These are phyloP conservation scores for Varanus salvator DNA, from an alignment of 2,113 vertebrate genomes.

Conservation along the genomic window DNA sequence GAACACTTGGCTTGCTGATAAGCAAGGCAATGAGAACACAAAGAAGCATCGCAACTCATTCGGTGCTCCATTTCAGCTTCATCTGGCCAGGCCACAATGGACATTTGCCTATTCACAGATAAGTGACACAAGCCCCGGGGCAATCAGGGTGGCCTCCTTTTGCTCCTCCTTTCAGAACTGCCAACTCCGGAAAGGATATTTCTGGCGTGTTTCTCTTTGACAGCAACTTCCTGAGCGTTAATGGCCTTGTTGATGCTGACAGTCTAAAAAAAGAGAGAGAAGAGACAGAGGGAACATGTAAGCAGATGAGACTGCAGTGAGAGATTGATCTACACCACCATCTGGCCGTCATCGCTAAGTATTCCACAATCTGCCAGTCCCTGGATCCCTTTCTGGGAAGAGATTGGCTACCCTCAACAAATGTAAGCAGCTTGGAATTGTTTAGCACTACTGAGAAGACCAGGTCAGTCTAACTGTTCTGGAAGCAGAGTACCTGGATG, in stretches of 20 bases:
- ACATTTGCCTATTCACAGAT: neutral
- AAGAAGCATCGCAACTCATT: too few relatives aligned
- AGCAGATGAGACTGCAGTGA: conserved; percentile 24
- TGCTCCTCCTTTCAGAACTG: conserved; percentile 37
- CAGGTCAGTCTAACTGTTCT: neutral
- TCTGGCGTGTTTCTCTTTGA: conserved; percentile 99
- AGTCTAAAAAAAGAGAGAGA: conserved; percentile 80
- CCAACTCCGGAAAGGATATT: conserved; percentile 91
- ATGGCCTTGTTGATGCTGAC: conserved; percentile 99
- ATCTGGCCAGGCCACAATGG: neutral
- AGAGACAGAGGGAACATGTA: conserved; percentile 25
- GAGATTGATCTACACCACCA: neutral
- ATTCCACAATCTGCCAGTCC: conserved; percentile 65
- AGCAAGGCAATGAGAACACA: too few relatives aligned
- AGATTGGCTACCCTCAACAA: conserved; percentile 60
- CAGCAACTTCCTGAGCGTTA: conserved; percentile 98
- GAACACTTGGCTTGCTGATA: too few relatives aligned
- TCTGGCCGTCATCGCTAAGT: neutral
- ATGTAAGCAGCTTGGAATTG: conserved; percentile 66
- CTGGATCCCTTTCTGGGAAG: conserved; percentile 63
- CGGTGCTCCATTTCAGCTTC: neutral
- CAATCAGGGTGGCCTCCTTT: neutral
- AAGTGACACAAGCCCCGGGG: neutral
- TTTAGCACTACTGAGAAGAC: neutral
- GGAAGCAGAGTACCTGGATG: too few relatives aligned